Evolutionary conservation across 1,140 invertebrate species (phyloP), one percentile per base, ranked within the genome.

Genomic region (Mamestra configurata): DNA sequence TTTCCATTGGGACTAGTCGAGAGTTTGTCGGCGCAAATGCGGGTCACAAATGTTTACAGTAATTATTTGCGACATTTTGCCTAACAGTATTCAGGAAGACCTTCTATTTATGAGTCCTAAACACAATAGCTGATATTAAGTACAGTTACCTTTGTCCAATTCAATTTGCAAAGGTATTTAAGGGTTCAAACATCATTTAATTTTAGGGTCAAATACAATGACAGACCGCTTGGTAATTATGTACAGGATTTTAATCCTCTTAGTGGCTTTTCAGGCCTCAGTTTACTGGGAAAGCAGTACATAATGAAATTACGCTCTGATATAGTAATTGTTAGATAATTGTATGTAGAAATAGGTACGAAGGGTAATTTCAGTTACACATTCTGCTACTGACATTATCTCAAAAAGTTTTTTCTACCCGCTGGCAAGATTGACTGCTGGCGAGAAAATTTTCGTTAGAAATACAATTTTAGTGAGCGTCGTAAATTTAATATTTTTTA

Each of bases 161-260:
- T 37, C 31, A 37, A 64, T 64, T 64, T 64, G 27, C 59, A 64
- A 37, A 64, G 59, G 59, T 64, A 64, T 64, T 6, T 31, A 35
- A n/a, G 13, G n/a, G 13, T 61, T 64, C 15, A 18, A 64, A 27
- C n/a, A 37, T 64, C 31, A 27, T n/a, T 49, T n/a, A n/a, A n/a
- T n/a, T n/a, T n/a, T 57, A 57, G n/a, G 31, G 20, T 64, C 59
- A 37, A 20, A 64, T 37, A 64, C 15, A 7, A 37, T 10, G 15
- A 37, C 4, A 18, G 22, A 37, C 35, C 4, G n/a, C 2, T 20
- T 18, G 31, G 4, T 37, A 64, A n/a, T 61, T 18, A 61, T 61
- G n/a, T 22, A 22, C 4, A 15, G 6, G 4, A n/a, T 15, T 49
- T 43, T 43, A 43, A 43, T 43, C 40, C 40, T 43, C 11, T 43